Base-by-base conservation (phyloP, 1,140 invertebrate genomes). In the Cherax quadricarinatus region DNA sequence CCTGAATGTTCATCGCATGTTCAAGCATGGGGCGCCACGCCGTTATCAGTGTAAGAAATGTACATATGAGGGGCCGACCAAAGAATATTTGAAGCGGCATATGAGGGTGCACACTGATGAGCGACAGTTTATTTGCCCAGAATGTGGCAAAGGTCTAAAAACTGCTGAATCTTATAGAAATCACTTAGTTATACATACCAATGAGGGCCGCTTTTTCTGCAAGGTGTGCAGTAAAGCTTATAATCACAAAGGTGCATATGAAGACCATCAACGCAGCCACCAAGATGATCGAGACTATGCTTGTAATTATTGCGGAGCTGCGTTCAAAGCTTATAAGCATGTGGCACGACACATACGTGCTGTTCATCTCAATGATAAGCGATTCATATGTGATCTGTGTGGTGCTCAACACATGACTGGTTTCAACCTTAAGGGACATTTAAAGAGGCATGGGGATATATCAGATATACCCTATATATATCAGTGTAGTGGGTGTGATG, bases 291-390 rank as follows among this genome's bases (percentile, higher is more conserved):
- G 90, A 24, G 85, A 91, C 79, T 91, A 86, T 73, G 90, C 84
- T 24, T 91, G 90, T 30, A 73, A 90, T 60, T 86, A 91, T 24
- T 91, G 90, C 30, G 90, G 90, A 30, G 90, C 90, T 10, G 70
- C 90, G 3, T 91, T 91, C 41, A 91, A 91, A n/a, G 84, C 85
- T 4, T 91, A 91, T n/a, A 91, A 91, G 24, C 90, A 91, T 30
- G 90, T 91, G 41, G 90, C 90, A 1, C 83, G 90, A 16, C 90
- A 91, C 30, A 91, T 91, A 57, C 53, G 90, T 21, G 90, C 90
- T 16, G 90, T 91, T 70, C 90, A 91, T 18, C 78, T 91, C 53
- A 91, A 91, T 49, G 90, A 91, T 41, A 91, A 91, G 84, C 84
- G 90, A 14, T 91, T 91, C 41, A 70, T 91, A 4, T 91, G 90